Base-by-base conservation (phyloP, 2,888 invertebrate genomes). In the Zele albiditarsus region DNA sequence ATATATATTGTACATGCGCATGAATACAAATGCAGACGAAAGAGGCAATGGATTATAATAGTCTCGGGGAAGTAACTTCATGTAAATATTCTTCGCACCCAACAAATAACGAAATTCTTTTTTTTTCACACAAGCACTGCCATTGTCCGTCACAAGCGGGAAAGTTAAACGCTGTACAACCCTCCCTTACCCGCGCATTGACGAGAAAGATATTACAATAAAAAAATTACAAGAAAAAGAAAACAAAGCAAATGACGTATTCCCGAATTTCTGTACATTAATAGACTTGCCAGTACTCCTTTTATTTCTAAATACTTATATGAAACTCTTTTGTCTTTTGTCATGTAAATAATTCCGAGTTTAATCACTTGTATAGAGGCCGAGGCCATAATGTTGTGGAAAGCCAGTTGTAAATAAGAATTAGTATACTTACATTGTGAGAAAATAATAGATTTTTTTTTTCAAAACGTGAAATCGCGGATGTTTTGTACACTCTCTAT, bases 121-220 rank as follows among this genome's bases (percentile, higher is more conserved):
- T 23, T 75, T 58, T 75, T 71, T 70, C 69, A 75, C 69, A 74
- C 74, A 76, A 80, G 79, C 79, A 80, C 80, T 80, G 80, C 80
- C 80, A 80, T 71, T 76, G 68, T 69, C 75, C 76, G 77, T 53
- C 76, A 77, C 74, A 74, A 73, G 63, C 63, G 67, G 79, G 77
- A 70, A 69, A 71, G 67, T 74, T 65, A 20, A 53, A 8, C 20
- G 8, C 53, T 53, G 53, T 20, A 53, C 20, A 62, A 53, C 53
- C 53, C 20, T 20, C 10, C 53, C 8, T 20, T 53, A 20, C 53
- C 53, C 53, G 53, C 53, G 20, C 53, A 53, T 20, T 53, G n/a
- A 53, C 46, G 46, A n/a, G n/a, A 46, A 46, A 71, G 25, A 31
- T 10, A 70, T 65, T 31, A 74, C 46, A 68, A 67, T 38, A 68